Evolutionary conservation across 2,888 invertebrate genomes (phyloP), one percentile per base, ranked within the genome.

Genomic region (Ceraclea dissimilis): DNA sequence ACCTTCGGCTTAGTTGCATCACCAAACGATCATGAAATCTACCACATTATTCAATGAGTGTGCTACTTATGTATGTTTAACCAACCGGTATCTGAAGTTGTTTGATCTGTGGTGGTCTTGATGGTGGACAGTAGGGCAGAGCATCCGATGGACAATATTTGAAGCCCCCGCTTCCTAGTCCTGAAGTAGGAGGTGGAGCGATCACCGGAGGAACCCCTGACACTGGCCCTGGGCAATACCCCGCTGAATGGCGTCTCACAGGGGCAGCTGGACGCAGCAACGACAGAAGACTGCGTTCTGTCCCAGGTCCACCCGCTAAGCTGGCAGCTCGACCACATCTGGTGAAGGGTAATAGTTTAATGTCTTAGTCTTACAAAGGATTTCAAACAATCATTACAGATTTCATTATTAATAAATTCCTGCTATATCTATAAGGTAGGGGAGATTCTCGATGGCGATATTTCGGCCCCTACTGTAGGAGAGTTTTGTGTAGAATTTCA

Each of bases 111-210:
- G 52, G 39, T n/a, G 76, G 67, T 62, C 76, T 65, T 2, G 74
- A 74, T 0, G 78, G 78, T 16, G 78, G 78, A 63, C 78, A 78
- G 65, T 78, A 78, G 0, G 78, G 78, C 63, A 78, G 67, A 18
- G 78, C 78, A 63, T 78, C 78, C 0, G 76, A 76, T 1, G 78
- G 78, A 63, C 77, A 78, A 67, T 78, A 78, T 21, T 75, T 74
- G 65, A 77, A 76, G 63, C 74, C 74, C 2, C 46, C 46, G 26
- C 55, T 51, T 19, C 34, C 19, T 11, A 39, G 19, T 5, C 51
- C 4, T 18, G 53, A 21, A 18, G 48, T 17, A 18, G 54, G 22
- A 4, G 57, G 49, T 26, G 52, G 56, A 11, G 31, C 44, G 22
- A 31, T 58, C 49, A 52, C 59, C 51, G 58, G 59, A 71, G 69